Evolutionary conservation across 2,888 invertebrate species (phyloP), one percentile per base, ranked within the genome.

Genomic region (Drosophila affinis): DNA sequence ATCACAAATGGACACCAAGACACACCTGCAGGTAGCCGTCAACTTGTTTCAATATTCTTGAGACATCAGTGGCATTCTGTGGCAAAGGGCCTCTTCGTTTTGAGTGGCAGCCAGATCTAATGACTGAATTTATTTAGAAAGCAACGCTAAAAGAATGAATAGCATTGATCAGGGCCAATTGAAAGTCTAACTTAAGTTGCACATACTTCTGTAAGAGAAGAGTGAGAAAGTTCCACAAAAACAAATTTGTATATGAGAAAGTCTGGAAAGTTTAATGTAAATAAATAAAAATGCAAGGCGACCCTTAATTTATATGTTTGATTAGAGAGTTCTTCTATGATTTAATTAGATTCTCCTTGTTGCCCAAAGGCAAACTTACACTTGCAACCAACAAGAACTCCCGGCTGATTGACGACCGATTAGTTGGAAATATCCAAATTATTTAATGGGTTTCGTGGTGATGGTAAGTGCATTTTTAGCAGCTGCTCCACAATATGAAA

Each of bases 371-470:
- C n/a, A 34, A 27, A 55, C 45, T 45, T 67, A 55, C 32, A 55
- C 68, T 51, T 51, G 32, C 3, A 10, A 32, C 4, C 3, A 4
- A 32, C 3, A 32, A 32, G 3, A 0, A 32, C 39, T 14, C 49
- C 29, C 24, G 32, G 57, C 58, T 72, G 71, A 72, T 73, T 72
- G 71, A 72, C 72, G 71, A n/a, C 51, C n/a, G 48, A 58, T 73
- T 54, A 54, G 64, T 63, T 72, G 57, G 57, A 73, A 72, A 55
- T 64, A 57, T 52, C 46, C 47, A 73, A 72, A 73, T 73, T 73
- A 58, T 46, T 21, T 21, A 3, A 58, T 73, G 57, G 53, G 21
- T 44, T 65, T 68, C 63, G 71, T 53, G 64, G 63, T 62, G n/a
- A 39, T 39, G 39, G 39, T 7, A n/a, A 39, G 14, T n/a, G 7